Base-by-base conservation (phyloP, 2,888 invertebrate species). In the Tricholauxania praeusta region DNA sequence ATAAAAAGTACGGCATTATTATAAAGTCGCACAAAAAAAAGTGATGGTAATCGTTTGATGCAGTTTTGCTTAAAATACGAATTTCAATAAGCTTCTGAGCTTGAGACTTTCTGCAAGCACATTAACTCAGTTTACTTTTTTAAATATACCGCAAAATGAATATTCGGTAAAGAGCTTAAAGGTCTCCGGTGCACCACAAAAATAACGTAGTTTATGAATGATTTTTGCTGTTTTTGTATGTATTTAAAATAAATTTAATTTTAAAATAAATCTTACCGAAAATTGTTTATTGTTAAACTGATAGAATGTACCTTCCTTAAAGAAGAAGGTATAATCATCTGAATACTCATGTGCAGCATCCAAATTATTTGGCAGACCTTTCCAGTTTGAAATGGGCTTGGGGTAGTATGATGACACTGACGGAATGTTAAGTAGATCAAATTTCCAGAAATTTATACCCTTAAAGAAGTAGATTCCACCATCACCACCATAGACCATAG, bases 401-500 rank as follows among this genome's bases (percentile, higher is more conserved):
- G 97, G 97, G 85, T 97, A 97, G 1, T 92, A 94, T 73, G 91
- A 89, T 85, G 94, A 95, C 17, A 97, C 96, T 1, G 96, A 96
- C 1, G 96, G 96, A 72, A 93, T 90, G 85, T 93, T 93, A 0
- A 93, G 89, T 1, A 96, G 96, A 87, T 97, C 96, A 85, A 97
- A 98, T 82, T 96, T 90, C 97, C 97, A 98, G 90, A 98, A 98
- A 86, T 96, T 94, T 75, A 93, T 91, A 88, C 96, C 96, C 89
- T 97, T 98, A 88, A 95, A 96, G 90, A 98, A 97, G 88, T 98
- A 98, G 74, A 97, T 96, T 87, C 97, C 97, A 78, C 97, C 97
- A 85, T 99, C 98, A 72, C 97, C 97, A 73, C 96, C 95, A 97
- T 98, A 98, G 4, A 98, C 96, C 82, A 98, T 91, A 0, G 96